Conservation (phyloP, 1,140 invertebrate species). For the Bactericera cockerelli region DNA sequence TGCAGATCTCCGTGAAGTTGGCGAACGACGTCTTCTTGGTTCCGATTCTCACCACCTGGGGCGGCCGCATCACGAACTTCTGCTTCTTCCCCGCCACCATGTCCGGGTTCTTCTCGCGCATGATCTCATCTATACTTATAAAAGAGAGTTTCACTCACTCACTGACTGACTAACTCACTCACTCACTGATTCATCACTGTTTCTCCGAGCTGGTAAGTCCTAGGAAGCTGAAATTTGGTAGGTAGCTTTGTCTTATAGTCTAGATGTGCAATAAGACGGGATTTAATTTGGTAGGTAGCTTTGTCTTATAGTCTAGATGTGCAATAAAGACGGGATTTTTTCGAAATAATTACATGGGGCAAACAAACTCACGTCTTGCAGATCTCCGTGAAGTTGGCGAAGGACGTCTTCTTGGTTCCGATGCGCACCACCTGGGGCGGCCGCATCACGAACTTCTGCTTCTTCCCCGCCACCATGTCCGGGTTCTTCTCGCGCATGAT, state of each 20-base stretch:
- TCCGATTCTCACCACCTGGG: slow-evolving; percentile 93
- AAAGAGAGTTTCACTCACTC: too few relatives aligned
- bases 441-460: slow-evolving; percentile 98
- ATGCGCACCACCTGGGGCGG: slow-evolving; percentile 96
- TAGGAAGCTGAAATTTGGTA: too few relatives aligned
- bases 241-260: too few relatives aligned
- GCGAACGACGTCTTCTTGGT: slow-evolving; percentile 99
- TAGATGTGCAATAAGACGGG: too few relatives aligned
- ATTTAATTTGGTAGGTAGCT: too few relatives aligned
- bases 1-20: slow-evolving; percentile 91
- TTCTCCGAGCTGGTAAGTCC: too few relatives aligned
- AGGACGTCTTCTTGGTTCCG: slow-evolving; percentile 98
- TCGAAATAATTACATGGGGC: too few relatives aligned
- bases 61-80: slow-evolving; percentile 97
- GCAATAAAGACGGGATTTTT: too few relatives aligned
- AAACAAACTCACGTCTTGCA: slow-evolving; percentile 52
- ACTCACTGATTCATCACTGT: too few relatives aligned
- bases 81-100: slow-evolving; percentile 98
- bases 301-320: too few relatives aligned
- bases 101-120: slow-evolving; percentile 96
- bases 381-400: slow-evolving; percentile 97
- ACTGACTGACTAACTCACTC: too few relatives aligned
- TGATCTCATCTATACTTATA: too few relatives aligned
- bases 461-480: slow-evolving; percentile 96
- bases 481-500: slow-evolving; percentile 99